Base-by-base conservation (phyloP, 2,888 invertebrate genomes). In the Drosophila siamana region DNA sequence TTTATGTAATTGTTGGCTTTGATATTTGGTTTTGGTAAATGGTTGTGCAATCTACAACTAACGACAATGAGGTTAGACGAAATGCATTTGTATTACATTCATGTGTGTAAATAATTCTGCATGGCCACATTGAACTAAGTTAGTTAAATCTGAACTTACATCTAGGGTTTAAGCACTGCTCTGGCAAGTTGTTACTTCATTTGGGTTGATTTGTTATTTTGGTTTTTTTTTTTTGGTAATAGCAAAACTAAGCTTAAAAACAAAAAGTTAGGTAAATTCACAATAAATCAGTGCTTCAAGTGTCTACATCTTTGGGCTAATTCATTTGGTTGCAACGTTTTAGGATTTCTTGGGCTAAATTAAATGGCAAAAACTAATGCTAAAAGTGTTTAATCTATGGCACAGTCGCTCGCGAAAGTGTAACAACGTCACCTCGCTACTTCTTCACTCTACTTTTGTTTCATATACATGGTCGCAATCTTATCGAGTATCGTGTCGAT, bases 401-500 rank as follows among this genome's bases (percentile, higher is more conserved):
- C 83, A 84, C 83, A 67, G 41, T 68, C 36, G 54, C 69, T 41
- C 22, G 16, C n/a, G 9, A 28, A 54, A 41, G 15, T 33, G 11
- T 30, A 19, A 5, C 5, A 33, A 36, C 26, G 4, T 6, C 26
- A 0, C 26, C 5, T 26, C 26, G 5, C 26, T 26, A 8, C 38
- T 30, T 60, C 54, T 30, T 15, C 2, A n/a, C 67, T n/a, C 63
- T 87, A 89, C 71, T 90, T 88, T 64, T 92, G 89, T 46, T 91
- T 90, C 86, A 91, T 89, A 57, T 91, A 91, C 86, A 90, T 88
- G 28, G 89, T 78, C 1, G 91, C 92, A 59, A 91, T 91, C 75
- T 89, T 92, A 15, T 96, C 96, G 67, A 97, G 92, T 67, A 97
- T 93, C 85, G 96, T 96, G 89, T 97, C 97, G 0, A 95, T 95